Base-by-base conservation (phyloP, 2,797 vertebrate genomes). In the Lacerta agilis region DNA sequence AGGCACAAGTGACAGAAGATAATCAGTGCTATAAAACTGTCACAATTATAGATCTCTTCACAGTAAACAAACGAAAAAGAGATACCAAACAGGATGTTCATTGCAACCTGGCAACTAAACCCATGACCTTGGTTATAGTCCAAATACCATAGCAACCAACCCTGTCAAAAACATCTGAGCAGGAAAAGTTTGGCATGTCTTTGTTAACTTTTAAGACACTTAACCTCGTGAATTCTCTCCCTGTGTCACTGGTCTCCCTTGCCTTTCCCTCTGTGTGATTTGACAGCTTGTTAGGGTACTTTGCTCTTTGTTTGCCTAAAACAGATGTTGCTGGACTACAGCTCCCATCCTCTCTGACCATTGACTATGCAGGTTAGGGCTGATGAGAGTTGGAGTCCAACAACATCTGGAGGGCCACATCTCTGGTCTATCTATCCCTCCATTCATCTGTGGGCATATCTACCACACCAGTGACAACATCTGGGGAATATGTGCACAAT, bases 121-220 rank as follows among this genome's bases (percentile, higher is more conserved):
- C 69, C 45, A 81, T 1, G 29, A 49, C 45, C 0, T 0, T 0
- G 5, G 23, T 23, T 0, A 0, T 38, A n/a, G 23, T 36, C 25
- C 75, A 45, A 83, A 77, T 85, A 43, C 55, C 58, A 72, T 71
- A 43, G 55, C 77, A 75, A 80, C 66, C 25, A 73, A 79, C 36
- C 11, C 1, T 23, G 61, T 18, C 27, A 89, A 36, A 69, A 81
- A 66, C 23, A 80, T 38, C 5, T 29, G 4, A 66, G 58, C 11
- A 45, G 64, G 77, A 45, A 55, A 78, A 29, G 61, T 36, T 55
- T 83, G 33, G 25, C 73, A 55, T 41, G 3, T 33, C 55, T 45
- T 71, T 58, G 43, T 55, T 85, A 79, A 33, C 29, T 64, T 20
- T 20, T 41, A 38, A 58, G 25, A 41, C 25, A 45, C 38, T 36